A percentile compares a stretch with the other conserved stretches of the same genome.
These are phyloP conservation scores for Hyla sarda DNA, from an alignment of 2,113 vertebrate species.

Conservation along the genomic window DNA sequence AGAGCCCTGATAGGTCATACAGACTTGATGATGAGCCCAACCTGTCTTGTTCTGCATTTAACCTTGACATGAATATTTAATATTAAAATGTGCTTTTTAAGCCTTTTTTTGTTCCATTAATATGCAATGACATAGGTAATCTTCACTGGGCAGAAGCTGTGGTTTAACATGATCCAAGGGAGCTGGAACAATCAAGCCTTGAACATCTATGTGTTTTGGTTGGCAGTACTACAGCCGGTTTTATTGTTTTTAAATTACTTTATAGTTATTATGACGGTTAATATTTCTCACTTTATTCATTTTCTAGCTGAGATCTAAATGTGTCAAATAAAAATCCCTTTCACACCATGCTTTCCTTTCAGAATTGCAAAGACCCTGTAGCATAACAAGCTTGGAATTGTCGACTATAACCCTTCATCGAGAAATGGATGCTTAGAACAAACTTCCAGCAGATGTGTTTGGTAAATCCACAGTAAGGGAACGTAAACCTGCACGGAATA, in stretches of 20 bases:
- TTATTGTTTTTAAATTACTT: background rate
- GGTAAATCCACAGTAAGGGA: too few species aligned
- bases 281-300: background rate
- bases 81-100: constrained; percentile 47
- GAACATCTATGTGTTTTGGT: background rate
- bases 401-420: too few species aligned
- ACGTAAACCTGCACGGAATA: too few species aligned
- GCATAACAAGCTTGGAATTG: background rate
- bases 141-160: background rate
- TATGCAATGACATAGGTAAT: constrained; percentile 45
- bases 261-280: constrained; percentile 1
- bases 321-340: background rate
- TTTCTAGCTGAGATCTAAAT: background rate
- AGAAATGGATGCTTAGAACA: too few species aligned
- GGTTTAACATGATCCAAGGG: background rate
- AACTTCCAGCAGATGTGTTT: too few species aligned
- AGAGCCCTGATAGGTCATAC: constrained; percentile 27
- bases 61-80: constrained; percentile 51
- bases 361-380: background rate
- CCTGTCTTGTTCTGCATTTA: constrained; percentile 50
- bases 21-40: constrained; percentile 38
- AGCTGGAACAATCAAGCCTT: background rate
- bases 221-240: background rate
- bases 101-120: constrained; percentile 45
- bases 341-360: background rate